Percentiles rank a stretch among this genome's conserved stretches.
Conservation (phyloP, 1,140 invertebrate genomes). For the Rhagoletis zephyria region DNA sequence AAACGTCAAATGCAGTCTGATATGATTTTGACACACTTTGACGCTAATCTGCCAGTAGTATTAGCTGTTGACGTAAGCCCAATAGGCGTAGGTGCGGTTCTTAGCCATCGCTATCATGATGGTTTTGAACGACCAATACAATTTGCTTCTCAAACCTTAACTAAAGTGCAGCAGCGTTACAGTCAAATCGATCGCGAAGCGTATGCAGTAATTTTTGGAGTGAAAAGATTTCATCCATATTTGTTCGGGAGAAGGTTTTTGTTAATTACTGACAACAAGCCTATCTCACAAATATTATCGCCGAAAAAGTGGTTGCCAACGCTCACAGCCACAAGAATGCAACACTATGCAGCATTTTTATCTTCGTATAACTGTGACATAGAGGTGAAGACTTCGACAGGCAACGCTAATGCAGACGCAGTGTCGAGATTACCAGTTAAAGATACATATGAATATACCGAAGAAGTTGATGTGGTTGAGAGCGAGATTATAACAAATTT, state of each 20-base stretch:
- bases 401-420: too few relatives aligned
- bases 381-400: too few relatives aligned
- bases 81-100: conserved; percentile 71
- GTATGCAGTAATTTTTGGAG: conserved; percentile 73
- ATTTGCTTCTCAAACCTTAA: conserved; percentile 70
- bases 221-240: conserved; percentile 72
- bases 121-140: conserved; percentile 64
- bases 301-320: too few relatives aligned
- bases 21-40: conserved; percentile 65
- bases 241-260: conserved; percentile 56
- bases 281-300: too few relatives aligned
- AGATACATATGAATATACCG: too few relatives aligned
- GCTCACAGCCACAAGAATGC: conserved; percentile 64
- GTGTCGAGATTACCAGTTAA: too few relatives aligned
- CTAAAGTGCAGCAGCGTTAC: conserved; percentile 71
- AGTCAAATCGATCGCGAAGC: conserved; percentile 75
- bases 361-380: conserved; percentile 62
- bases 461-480: too few relatives aligned
- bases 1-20: conserved; percentile 64
- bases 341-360: conserved; percentile 74
- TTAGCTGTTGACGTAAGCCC: conserved; percentile 34
- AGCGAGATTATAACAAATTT: too few relatives aligned
- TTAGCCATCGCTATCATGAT: conserved; percentile 62
- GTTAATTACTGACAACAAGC: too few relatives aligned
- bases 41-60: conserved; percentile 63